A percentile compares a stretch with the other conserved stretches of the same genome.
Evolutionary conservation across 2,797 vertebrate species (phyloP).

Genomic region (Eleutherodactylus coqui): DNA sequence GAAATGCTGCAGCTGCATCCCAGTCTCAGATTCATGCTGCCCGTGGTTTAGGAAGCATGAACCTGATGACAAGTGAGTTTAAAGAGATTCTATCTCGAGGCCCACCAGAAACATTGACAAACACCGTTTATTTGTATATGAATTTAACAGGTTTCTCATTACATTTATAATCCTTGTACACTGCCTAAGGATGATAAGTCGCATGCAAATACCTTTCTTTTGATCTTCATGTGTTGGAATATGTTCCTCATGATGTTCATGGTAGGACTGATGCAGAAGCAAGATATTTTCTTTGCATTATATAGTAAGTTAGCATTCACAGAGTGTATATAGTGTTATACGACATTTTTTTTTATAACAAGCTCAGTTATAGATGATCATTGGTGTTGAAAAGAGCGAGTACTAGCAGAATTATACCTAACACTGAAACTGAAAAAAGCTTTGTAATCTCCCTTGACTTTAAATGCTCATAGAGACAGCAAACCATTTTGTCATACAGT

Average conservation of each 20-base stretch:
- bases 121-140: not conserved
- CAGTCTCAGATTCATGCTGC: too few relatives aligned
- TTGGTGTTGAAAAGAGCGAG: not conserved
- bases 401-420: not conserved
- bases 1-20: too few relatives aligned
- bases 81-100: too few relatives aligned
- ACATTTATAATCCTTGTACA: not conserved
- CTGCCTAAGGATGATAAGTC: not conserved
- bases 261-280: not conserved
- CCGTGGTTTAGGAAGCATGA: too few relatives aligned
- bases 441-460: constrained; percentile 16
- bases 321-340: not conserved
- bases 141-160: not conserved
- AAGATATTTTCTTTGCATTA: not conserved
- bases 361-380: constrained; percentile 2
- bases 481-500: not conserved
- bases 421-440: not conserved
- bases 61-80: too few relatives aligned
- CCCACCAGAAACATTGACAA: too few relatives aligned
- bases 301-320: not conserved
- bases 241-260: not conserved
- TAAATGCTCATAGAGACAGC: not conserved
- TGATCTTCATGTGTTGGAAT: not conserved
- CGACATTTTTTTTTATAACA: not conserved
- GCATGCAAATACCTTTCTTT: not conserved